phyloP scores from a whole-genome alignment of 2,888 invertebrate genomes.

The Cybosia mesomella region DNA sequence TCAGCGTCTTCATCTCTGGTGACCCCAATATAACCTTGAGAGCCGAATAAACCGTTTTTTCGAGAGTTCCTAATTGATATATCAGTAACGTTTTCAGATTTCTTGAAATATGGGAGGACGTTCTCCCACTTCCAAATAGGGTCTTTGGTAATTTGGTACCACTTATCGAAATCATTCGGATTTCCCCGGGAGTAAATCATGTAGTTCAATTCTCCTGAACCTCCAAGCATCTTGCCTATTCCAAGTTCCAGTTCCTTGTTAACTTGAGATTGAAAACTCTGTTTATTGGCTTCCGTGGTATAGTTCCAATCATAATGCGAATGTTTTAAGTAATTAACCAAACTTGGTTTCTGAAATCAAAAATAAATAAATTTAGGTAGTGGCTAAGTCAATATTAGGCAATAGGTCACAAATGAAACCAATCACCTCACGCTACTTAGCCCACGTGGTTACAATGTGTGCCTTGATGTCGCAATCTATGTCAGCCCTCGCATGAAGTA shows the following conservation, averaged over 20 bases:
- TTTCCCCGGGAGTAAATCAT: slow-evolving; percentile 38
- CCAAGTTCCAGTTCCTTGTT: slow-evolving; percentile 5
- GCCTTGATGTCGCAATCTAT: too few relatives aligned
- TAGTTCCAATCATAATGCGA: slow-evolving; percentile 34
- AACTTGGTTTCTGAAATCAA: slow-evolving; percentile 29
- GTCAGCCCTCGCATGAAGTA: too few relatives aligned
- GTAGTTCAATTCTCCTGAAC: slow-evolving; percentile 28
- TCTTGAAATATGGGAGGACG: slow-evolving; percentile 39
- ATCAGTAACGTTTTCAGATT: slow-evolving; percentile 35
- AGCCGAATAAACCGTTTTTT: slow-evolving; percentile 23
- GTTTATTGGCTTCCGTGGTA: slow-evolving; percentile 23
- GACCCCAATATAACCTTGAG: slow-evolving; percentile 34
- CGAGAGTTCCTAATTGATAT: slow-evolving; percentile 22
- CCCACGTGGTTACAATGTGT: too few relatives aligned
- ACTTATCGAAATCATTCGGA: slow-evolving; percentile 27
- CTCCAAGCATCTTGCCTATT: slow-evolving; percentile 38
- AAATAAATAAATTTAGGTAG: background rate
- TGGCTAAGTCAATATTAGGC: too few relatives aligned
- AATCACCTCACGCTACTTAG: too few relatives aligned
- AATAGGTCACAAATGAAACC: too few relatives aligned
- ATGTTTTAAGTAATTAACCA: slow-evolving; percentile 18
- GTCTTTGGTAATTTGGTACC: slow-evolving; percentile 31
- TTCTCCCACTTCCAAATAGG: slow-evolving; percentile 35
- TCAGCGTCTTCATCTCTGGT: slow-evolving; percentile 22
- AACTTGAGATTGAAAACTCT: slow-evolving; percentile 22